Percentiles rank a stretch among this genome's conserved stretches.
Conservation (phyloP, 2,888 invertebrate species). For the Rotaria magnacalcarata region DNA sequence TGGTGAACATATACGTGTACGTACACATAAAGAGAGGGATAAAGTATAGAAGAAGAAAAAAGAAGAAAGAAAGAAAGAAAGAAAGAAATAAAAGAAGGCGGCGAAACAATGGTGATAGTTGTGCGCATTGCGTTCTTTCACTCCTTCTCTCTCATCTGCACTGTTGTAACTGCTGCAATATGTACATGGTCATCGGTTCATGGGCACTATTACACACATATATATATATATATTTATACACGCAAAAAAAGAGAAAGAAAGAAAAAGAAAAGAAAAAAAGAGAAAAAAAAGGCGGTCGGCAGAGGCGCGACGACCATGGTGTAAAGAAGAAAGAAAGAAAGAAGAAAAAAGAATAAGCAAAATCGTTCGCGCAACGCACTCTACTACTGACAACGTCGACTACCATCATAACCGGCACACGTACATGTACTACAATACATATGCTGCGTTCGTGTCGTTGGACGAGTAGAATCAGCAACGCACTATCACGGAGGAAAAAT, state of each 20-base stretch:
- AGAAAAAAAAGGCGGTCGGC: not conserved
- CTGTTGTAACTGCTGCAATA: constrained; percentile 27
- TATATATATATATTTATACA: not conserved
- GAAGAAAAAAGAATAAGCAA: constrained; percentile 23
- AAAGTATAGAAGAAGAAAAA: not conserved
- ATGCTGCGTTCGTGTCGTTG: constrained; percentile 12
- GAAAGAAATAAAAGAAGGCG: constrained; percentile 9
- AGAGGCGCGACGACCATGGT: not conserved
- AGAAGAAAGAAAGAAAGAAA: not conserved
- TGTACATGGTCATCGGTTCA: constrained; percentile 37
- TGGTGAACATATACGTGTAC: constrained; percentile 1
- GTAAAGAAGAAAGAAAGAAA: constrained; percentile 22
- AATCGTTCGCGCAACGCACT: constrained; percentile 4
- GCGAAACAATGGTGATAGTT: constrained; percentile 20
- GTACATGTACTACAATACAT: constrained; percentile 25
- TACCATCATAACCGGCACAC: not conserved
- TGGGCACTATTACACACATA: constrained; percentile 2
- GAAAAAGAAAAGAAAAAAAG: not conserved
- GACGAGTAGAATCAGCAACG: constrained; percentile 15
- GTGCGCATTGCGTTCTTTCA: not conserved
- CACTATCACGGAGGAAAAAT: not conserved
- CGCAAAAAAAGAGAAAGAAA: not conserved
- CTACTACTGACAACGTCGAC: constrained; percentile 26
- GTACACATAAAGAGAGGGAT: not conserved
- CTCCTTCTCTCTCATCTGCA: constrained; percentile 5